Evolutionary conservation across 2,888 invertebrate genomes (phyloP), one percentile per base, ranked within the genome.

Genomic region (Malthinus seriepunctatus): DNA sequence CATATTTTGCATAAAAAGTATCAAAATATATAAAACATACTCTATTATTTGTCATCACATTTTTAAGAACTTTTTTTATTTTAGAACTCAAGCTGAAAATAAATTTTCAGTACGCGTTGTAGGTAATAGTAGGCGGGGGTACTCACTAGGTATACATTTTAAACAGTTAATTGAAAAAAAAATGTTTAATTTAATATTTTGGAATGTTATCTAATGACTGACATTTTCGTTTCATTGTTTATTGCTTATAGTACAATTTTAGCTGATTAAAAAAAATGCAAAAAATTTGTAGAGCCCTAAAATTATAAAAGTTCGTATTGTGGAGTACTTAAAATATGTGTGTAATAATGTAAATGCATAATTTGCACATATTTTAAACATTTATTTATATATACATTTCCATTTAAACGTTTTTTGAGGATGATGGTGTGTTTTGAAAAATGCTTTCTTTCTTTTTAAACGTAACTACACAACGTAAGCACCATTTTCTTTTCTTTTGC

Each of bases 21-120:
- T 62, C 69, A 69, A 73, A 73, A 74, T 71, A 73, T 68, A 73
- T 67, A 65, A 64, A 75, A 73, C 74, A 72, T 61, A 74, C 71
- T 70, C 67, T 69, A 71, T 74, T 71, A 63, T 67, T 51, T 58
- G 64, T 70, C 66, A 71, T 72, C 71, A 72, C 71, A 48, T 64
- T 49, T 63, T 49, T n/a, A 6, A 63, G 65, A 66, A 64, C 65
- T 56, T 52, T 64, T 23, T 23, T 57, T 35, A 55, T 67, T 61
- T 67, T 62, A 67, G 69, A 72, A 46, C 49, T 35, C 52, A 32
- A 47, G 11, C 8, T 23, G 23, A 23, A 38, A 31, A 39, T 11
- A 39, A 46, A 50, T 42, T 15, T 9, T 15, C 15, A 42, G 4
- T 15, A 23, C 23, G 4, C n/a, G n/a, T n/a, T n/a, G n/a, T 9